phyloP scores from a whole-genome alignment of 2,888 invertebrate genomes.

The Trichogramma evanescens region DNA sequence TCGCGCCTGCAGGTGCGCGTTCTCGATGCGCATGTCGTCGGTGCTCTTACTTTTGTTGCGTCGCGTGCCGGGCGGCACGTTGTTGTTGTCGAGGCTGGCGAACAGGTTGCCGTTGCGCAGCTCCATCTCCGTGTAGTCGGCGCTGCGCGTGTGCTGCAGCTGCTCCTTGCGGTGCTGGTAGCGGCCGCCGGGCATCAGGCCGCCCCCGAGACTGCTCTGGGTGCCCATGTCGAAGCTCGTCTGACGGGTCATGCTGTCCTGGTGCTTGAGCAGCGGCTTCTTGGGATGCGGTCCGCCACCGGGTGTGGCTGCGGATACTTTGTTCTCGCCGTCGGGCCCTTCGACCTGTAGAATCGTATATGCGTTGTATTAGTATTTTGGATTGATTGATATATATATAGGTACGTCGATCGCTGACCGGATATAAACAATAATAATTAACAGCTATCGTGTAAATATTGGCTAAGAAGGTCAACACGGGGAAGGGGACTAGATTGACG shows the following conservation, averaged over 20 bases:
- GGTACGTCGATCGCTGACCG: too few species aligned
- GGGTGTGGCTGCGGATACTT: too few species aligned
- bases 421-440: too few species aligned
- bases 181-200: slow-evolving; percentile 49
- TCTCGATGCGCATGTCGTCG: slow-evolving; percentile 68
- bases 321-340: slow-evolving; percentile 47
- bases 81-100: slow-evolving; percentile 46
- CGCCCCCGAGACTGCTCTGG: slow-evolving; percentile 64
- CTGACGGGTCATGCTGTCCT: slow-evolving; percentile 45
- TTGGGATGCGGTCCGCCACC: slow-evolving; percentile 40
- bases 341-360: slow-evolving; percentile 33
- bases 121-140: slow-evolving; percentile 53
- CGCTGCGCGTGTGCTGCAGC: slow-evolving; percentile 49
- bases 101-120: slow-evolving; percentile 45
- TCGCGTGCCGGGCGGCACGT: slow-evolving; percentile 22
- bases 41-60: slow-evolving; percentile 77
- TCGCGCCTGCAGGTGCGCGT: slow-evolving; percentile 32
- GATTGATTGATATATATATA: too few species aligned
- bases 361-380: too few species aligned
- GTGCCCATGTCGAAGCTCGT: slow-evolving; percentile 59
- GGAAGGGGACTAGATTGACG: too few species aligned
- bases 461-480: too few species aligned
- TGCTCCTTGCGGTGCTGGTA: slow-evolving; percentile 38
- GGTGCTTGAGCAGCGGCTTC: slow-evolving; percentile 52
- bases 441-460: too few species aligned